Base-by-base conservation (phyloP, 2,888 invertebrate species). In the Epsilonema sp. region DNA sequence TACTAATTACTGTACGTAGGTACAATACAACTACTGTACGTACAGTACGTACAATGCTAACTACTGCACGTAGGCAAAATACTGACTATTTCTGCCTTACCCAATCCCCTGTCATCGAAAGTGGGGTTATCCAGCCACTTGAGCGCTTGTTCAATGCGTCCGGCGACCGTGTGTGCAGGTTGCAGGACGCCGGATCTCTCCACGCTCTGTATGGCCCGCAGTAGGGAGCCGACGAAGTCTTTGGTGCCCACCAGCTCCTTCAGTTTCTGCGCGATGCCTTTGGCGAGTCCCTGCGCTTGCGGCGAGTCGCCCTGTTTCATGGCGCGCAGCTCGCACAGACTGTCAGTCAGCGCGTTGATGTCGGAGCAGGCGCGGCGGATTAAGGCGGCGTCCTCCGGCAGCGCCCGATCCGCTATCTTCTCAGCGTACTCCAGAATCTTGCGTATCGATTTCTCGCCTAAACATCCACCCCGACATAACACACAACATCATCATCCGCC, bases 81-180 rank as follows among this genome's bases (percentile, higher is more conserved):
- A n/a, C n/a, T n/a, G n/a, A n/a, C n/a, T n/a, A n/a, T n/a, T n/a
- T n/a, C n/a, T n/a, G n/a, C n/a, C 31, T 31, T 52, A 67, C 92
- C 94, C 47, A 92, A 76, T 5, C 89, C 80, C 58, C 83, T 78
- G 62, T 92, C 90, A 59, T 92, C 87, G 1, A 81, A 74, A 20
- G 78, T 81, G 0, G 90, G 90, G 68, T 90, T 83, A 39, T 82
- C 75, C 54, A 97, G 70, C 94, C 94, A 97, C 57, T 83, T 79
- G 56, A 84, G 79, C 0, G 94, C 92, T 60, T 90, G 89, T 65
- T 94, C 92, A 62, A 94, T 70, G 56, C 84, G 70, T 50, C 81
- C 82, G 47, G 76, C 73, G 1, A 84, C 83, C 49, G 86, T 79
- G 70, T 87, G 79, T 46, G 89, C 83, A 53, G 84, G 76, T 70